A percentile compares a stretch with the other conserved stretches of the same genome.
These are phyloP conservation scores for Numenius arquata DNA, from an alignment of 2,113 vertebrate species.

Conservation along the genomic window DNA sequence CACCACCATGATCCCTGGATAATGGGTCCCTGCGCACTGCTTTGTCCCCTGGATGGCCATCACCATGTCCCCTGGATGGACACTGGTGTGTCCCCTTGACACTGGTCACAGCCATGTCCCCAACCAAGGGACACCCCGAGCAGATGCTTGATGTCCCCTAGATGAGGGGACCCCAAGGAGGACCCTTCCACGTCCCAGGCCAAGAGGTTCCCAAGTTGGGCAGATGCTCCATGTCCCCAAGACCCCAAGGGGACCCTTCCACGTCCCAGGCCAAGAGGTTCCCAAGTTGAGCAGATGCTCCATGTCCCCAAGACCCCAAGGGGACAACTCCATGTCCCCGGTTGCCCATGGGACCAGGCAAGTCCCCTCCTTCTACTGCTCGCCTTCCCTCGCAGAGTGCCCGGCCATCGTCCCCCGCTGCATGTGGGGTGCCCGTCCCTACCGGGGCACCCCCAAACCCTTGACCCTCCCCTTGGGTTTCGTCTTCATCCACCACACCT, in stretches of 20 bases:
- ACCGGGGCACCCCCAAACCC: constrained; percentile 74
- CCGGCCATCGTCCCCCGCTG: constrained; percentile 84
- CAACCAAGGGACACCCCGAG: too few species aligned
- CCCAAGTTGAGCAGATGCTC: background rate
- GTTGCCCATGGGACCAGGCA: accelerated
- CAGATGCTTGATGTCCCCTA: too few species aligned
- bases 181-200: too few species aligned
- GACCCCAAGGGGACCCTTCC: background rate
- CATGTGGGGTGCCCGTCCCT: constrained; percentile 84
- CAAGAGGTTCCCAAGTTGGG: too few species aligned
- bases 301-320: background rate
- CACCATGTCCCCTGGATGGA: too few species aligned
- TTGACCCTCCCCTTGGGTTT: constrained; percentile 75
- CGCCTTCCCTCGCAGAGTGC: constrained; percentile 72
- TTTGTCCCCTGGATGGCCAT: background rate
- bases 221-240: background rate
- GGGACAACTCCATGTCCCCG: background rate
- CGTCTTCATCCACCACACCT: constrained; percentile 88
- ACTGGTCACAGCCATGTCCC: too few species aligned
- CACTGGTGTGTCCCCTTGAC: background rate
- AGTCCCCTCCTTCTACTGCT: background rate
- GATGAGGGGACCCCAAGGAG: too few species aligned
- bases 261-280: background rate
- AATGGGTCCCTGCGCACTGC: background rate
- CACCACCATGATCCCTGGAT: background rate